Evolutionary conservation across 1,140 invertebrate species (phyloP).

Genomic region (Drosophila ohnishii): DNA sequence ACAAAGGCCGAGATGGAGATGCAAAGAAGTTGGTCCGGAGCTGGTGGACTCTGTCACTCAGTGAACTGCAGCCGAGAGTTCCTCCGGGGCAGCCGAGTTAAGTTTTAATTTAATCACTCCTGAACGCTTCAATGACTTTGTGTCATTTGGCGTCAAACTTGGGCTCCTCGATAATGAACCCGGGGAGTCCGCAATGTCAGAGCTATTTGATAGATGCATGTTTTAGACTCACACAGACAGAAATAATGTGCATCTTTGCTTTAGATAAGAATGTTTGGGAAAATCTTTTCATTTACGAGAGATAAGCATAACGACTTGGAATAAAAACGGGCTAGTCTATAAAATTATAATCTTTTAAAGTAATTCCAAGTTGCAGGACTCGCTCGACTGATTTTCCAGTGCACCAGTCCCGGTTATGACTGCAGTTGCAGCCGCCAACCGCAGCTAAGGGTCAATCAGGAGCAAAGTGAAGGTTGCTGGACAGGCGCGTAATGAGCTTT

Average conservation of each 20-base stretch:
- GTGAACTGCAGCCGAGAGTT: conserved; percentile 30
- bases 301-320: neutral
- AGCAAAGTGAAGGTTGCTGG: conserved; percentile 27
- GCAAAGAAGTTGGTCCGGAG: conserved; percentile 48
- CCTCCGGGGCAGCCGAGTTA: conserved; percentile 37
- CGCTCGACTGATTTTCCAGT: neutral
- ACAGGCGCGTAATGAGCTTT: conserved; percentile 55
- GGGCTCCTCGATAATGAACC: conserved; percentile 36
- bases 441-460: conserved; percentile 45
- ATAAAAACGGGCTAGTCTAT: neutral
- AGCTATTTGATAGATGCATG: conserved; percentile 10
- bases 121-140: conserved; percentile 58
- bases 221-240: neutral
- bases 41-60: conserved; percentile 8
- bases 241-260: neutral
- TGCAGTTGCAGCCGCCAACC: conserved; percentile 6
- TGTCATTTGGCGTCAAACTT: conserved; percentile 53
- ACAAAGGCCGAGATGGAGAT: conserved; percentile 45
- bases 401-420: conserved; percentile 13
- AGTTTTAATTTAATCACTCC: conserved; percentile 69
- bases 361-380: neutral
- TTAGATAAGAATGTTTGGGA: neutral
- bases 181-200: neutral
- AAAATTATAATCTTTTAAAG: neutral
- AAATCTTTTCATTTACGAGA: neutral